Conservation (phyloP, 2,113 vertebrate species). For the Epinephelus lanceolatus region DNA sequence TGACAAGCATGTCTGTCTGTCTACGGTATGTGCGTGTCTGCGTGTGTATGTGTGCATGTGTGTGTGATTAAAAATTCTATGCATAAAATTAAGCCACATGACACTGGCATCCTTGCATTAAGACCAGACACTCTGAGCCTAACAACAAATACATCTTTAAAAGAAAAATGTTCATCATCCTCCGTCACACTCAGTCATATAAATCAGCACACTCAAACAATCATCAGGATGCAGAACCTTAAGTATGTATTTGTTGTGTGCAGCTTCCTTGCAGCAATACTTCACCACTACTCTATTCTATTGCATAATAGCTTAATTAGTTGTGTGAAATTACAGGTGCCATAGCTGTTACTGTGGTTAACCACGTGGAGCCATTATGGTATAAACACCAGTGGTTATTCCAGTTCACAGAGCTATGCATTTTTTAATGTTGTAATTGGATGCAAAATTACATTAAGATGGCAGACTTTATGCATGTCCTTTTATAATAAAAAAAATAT, state of each 20-base stretch:
- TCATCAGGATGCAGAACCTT: background rate
- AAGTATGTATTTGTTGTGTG: background rate
- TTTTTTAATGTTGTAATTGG: slow-evolving; percentile 18
- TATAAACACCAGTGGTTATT: slow-evolving; percentile 6
- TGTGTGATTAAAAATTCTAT: slow-evolving; percentile 22
- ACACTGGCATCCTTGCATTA: slow-evolving; percentile 44
- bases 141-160: slow-evolving; percentile 1
- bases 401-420: slow-evolving; percentile 5
- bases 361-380: slow-evolving; percentile 1
- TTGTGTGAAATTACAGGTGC: slow-evolving; percentile 25
- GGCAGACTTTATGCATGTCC: background rate
- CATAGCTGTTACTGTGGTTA: slow-evolving; percentile 4
- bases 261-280: background rate
- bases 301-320: slow-evolving; percentile 1
- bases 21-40: slow-evolving; percentile 28
- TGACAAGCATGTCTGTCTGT: slow-evolving; percentile 81
- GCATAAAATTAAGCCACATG: slow-evolving; percentile 59
- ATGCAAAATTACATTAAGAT: slow-evolving; percentile 22
- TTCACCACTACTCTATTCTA: background rate
- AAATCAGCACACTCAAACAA: slow-evolving; percentile 4
- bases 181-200: background rate
- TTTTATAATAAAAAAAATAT: no score
- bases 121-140: slow-evolving; percentile 28
- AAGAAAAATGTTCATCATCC: background rate
- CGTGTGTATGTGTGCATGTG: slow-evolving; percentile 23